Conservation (phyloP, 2,113 vertebrate species). For the Spermophilus dauricus region DNA sequence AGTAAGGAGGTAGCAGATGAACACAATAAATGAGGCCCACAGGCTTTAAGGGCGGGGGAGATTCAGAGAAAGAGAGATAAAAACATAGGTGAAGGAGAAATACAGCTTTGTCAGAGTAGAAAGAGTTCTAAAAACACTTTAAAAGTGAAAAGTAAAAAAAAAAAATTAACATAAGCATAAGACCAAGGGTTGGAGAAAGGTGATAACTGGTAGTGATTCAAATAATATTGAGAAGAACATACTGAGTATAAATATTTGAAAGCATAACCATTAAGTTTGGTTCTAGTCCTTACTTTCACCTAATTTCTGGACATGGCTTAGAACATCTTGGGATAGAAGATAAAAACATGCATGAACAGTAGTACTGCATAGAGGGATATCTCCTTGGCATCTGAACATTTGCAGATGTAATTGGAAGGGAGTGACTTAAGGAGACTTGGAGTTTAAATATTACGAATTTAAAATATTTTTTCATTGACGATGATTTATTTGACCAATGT, state of each 20-base stretch:
- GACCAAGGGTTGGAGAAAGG: neutral
- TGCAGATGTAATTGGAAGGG: neutral
- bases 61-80: neutral
- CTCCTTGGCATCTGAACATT: neutral
- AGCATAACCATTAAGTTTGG: neutral
- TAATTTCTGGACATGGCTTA: slow-evolving; percentile 13
- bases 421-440: neutral
- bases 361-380: neutral
- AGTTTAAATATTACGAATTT: neutral
- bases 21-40: neutral
- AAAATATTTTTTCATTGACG: slow-evolving; percentile 28
- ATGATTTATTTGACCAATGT: neutral
- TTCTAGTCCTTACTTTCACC: neutral
- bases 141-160: slow-evolving; percentile 3
- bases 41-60: neutral
- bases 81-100: neutral
- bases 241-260: slow-evolving; percentile 22
- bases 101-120: neutral
- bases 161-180: neutral
- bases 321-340: neutral
- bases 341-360: neutral
- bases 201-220: neutral
- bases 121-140: neutral
- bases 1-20: neutral
- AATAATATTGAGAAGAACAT: neutral